Percentiles rank a stretch among this genome's conserved stretches.
phyloP scores from a whole-genome alignment of 1,140 invertebrate genomes.

The Trissolcus basalis region DNA sequence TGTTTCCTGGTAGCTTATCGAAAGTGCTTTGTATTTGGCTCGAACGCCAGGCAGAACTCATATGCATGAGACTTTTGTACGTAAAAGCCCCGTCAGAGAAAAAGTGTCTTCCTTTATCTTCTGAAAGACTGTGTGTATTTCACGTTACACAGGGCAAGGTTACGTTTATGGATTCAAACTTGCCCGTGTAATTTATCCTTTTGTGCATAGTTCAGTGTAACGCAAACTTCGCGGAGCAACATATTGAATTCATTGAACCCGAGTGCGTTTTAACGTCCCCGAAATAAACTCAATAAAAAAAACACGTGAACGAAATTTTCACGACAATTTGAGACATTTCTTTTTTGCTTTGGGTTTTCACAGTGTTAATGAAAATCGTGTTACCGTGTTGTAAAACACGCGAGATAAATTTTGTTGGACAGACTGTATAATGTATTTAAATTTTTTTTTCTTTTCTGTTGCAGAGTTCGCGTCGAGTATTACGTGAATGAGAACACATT shows the following conservation, averaged over 20 bases:
- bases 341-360: too few species aligned
- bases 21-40: conserved; percentile 52
- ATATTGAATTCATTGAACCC: conserved; percentile 20
- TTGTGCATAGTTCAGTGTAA: conserved; percentile 6
- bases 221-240: not conserved
- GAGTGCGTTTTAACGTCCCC: not conserved
- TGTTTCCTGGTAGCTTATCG: conserved; percentile 54
- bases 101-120: conserved; percentile 52
- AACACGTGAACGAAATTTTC: too few species aligned
- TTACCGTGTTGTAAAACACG: too few species aligned
- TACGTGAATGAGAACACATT: conserved; percentile 99
- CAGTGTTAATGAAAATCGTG: too few species aligned
- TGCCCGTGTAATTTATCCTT: conserved; percentile 47
- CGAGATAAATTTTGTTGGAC: not conserved
- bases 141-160: conserved; percentile 18
- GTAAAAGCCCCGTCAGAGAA: conserved; percentile 42
- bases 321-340: too few species aligned
- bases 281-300: conserved; percentile 8
- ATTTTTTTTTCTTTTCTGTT: conserved; percentile 77
- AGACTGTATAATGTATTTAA: not conserved
- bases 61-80: conserved; percentile 44
- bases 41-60: conserved; percentile 49
- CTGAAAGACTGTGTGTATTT: conserved; percentile 31
- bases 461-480: conserved; percentile 98
- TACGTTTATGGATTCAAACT: conserved; percentile 42